Percentiles rank a stretch among this genome's conserved stretches.
Evolutionary conservation across 2,888 invertebrate genomes (phyloP).

Genomic region (Empis livida): DNA sequence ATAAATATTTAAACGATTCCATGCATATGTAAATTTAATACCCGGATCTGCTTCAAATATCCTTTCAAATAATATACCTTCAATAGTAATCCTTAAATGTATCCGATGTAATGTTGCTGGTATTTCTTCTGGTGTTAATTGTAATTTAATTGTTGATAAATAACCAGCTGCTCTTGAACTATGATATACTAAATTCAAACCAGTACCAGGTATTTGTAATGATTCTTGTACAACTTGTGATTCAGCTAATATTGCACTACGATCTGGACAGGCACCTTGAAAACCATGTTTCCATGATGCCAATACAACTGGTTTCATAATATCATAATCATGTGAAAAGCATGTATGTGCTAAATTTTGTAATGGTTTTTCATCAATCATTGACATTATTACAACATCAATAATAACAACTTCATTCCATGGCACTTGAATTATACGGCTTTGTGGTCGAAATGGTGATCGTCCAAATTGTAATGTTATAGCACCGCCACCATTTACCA

Average conservation of each 20-base stretch:
- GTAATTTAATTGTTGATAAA: constrained; percentile 81
- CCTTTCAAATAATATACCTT: constrained; percentile 86
- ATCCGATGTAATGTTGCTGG: constrained; percentile 74
- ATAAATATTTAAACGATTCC: constrained; percentile 95
- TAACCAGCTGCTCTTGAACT: constrained; percentile 91
- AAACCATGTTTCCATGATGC: constrained; percentile 93
- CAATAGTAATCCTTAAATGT: constrained; percentile 83
- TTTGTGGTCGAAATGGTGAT: constrained; percentile 78
- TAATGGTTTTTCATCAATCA: constrained; percentile 62
- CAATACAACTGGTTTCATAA: constrained; percentile 84
- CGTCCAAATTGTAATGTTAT: constrained; percentile 90
- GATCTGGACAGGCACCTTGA: constrained; percentile 88
- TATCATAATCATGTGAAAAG: constrained; percentile 77
- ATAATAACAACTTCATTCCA: constrained; percentile 98
- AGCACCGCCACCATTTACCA: constrained; percentile 98
- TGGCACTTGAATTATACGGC: constrained; percentile 80
- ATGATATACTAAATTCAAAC: constrained; percentile 91
- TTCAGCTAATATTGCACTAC: constrained; percentile 78
- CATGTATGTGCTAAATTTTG: constrained; percentile 62
- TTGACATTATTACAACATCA: constrained; percentile 70
- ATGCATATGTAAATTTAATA: constrained; percentile 93
- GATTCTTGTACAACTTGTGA: constrained; percentile 94
- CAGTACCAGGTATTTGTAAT: constrained; percentile 85
- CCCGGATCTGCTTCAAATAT: constrained; percentile 92
- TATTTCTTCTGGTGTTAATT: constrained; percentile 74